Evolutionary conservation across 2,113 vertebrate species (phyloP).

Genomic region (Cathartes aura): DNA sequence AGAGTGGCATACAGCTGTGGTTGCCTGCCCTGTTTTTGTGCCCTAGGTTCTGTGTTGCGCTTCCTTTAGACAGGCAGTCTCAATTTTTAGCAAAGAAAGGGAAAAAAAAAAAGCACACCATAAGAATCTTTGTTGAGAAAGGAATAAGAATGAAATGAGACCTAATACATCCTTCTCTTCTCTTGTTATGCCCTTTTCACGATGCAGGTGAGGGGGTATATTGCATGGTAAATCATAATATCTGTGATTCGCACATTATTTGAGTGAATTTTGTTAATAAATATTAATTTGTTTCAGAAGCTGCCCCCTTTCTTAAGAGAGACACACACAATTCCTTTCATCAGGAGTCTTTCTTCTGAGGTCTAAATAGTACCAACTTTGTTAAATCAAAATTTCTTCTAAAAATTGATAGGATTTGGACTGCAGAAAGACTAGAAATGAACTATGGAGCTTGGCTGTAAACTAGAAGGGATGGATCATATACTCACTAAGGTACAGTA

Average conservation of each 20-base stretch:
- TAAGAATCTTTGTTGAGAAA: not conserved
- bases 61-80: not conserved
- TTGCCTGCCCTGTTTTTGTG: not conserved
- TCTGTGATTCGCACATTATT: not conserved
- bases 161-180: not conserved
- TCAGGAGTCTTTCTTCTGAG: not conserved
- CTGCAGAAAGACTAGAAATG: not conserved
- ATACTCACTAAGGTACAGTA: not conserved
- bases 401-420: not conserved
- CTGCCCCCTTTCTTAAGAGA: not conserved
- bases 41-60: not conserved
- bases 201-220: not conserved
- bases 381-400: not conserved
- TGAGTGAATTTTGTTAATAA: not conserved
- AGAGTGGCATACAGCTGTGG: fast-evolving
- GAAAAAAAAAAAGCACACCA: not conserved
- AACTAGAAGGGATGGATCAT: not conserved
- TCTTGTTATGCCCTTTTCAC: not conserved
- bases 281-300: not conserved
- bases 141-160: not conserved
- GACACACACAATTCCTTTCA: not conserved
- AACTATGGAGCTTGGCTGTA: not conserved
- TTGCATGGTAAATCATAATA: not conserved
- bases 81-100: not conserved
- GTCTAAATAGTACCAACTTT: not conserved